phyloP scores from a whole-genome alignment of 2,113 vertebrate species.

The Mohoua ochrocephala region DNA sequence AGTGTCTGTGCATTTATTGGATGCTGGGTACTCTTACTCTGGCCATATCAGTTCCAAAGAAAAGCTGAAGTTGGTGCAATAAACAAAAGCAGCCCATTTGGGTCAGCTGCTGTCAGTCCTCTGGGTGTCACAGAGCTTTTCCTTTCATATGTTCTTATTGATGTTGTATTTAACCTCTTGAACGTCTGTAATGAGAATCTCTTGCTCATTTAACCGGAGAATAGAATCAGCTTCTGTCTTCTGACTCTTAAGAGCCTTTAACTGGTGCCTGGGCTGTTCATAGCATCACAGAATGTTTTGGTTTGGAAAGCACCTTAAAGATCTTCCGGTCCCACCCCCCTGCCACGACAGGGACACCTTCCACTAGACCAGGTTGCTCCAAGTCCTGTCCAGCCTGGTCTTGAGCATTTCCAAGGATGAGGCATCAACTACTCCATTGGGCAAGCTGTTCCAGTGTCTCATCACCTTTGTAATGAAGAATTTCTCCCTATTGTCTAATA shows the following conservation, averaged over 20 bases:
- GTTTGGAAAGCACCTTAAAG: neutral
- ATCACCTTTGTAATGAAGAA: neutral
- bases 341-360: neutral
- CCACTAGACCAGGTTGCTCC: neutral
- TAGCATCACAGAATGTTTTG: neutral
- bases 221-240: neutral
- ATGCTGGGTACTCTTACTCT: neutral
- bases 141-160: neutral
- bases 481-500: neutral
- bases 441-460: neutral
- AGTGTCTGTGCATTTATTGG: neutral
- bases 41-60: neutral
- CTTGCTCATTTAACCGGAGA: neutral
- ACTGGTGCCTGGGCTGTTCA: neutral
- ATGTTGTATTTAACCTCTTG: neutral
- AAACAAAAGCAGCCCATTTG: neutral
- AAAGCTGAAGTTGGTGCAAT: neutral
- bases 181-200: neutral
- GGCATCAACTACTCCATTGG: neutral
- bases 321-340: neutral
- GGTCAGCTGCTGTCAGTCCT: neutral
- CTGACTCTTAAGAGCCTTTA: neutral
- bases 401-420: neutral
- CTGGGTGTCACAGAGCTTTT: neutral
- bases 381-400: neutral